Base-by-base conservation (phyloP, 2,888 invertebrate species). In the Lagria hirta region DNA sequence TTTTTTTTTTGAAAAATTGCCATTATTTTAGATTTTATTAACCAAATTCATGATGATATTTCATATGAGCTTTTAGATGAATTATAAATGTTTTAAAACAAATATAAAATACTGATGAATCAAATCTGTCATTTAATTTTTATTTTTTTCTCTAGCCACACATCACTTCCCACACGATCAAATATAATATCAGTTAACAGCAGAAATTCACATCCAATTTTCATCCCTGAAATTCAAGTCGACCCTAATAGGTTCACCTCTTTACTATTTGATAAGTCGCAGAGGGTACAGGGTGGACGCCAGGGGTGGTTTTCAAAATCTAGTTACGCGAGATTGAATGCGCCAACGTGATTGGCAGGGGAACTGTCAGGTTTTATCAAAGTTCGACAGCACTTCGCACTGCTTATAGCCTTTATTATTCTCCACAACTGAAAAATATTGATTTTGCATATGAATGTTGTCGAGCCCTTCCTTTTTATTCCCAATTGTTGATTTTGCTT, bases 271-370 rank as follows among this genome's bases (percentile, higher is more conserved):
- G 49, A 55, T 55, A 48, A 48, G 49, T 51, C 43, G 43, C 35
- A 42, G 32, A 24, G 34, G 26, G 12, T 37, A 44, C 22, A 40
- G 41, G 33, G 34, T 35, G 32, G 35, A 26, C 36, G 29, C 11
- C 22, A 18, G 28, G 40, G 26, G 35, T 36, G 13, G 26, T 16
- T 35, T 22, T 18, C 23, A 43, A 65, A 66, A 66, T 63, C 62
- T 61, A 62, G 65, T 66, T 66, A 66, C 61, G 62, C 60, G 61
- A 62, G 62, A 62, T 63, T 66, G 65, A 66, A 66, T 65, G 59
- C 58, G 57, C 41, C 45, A 43, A 52, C 52, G 57, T 66, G 65
- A 65, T 66, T 66, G 66, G 66, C 64, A 65, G 56, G 64, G 61
- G 60, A 60, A 60, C 61, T 62, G 64, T 62, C 64, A 57, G 59